Conservation (phyloP, 2,113 vertebrate genomes). For the Paramormyrops kingsleyae region DNA sequence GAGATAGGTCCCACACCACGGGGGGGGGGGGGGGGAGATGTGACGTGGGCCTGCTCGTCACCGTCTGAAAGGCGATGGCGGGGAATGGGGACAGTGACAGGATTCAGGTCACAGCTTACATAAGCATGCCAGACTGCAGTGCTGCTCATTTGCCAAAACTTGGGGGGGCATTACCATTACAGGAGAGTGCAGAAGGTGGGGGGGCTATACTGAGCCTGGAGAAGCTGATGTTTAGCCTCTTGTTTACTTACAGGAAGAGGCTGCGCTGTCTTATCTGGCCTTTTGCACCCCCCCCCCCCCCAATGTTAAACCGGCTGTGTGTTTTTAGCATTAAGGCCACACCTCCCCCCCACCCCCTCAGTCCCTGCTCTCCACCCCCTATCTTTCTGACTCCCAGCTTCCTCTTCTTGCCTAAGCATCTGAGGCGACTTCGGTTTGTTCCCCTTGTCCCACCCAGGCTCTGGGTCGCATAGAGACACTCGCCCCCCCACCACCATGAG, state of each 20-base stretch:
- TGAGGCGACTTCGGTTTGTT: not conserved
- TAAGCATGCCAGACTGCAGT: not conserved
- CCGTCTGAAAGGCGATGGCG: not conserved
- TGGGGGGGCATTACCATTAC: not conserved
- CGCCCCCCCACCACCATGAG: not conserved
- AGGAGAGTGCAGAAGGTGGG: not conserved
- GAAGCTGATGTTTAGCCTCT: not conserved
- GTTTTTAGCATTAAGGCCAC: not conserved
- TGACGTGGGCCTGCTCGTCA: not conserved
- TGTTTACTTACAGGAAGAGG: not conserved
- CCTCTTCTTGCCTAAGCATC: not conserved
- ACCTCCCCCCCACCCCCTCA: not conserved
- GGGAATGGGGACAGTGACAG: not conserved
- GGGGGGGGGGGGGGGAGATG: not conserved
- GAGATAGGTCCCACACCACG: not conserved
- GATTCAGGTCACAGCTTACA: slow-evolving; percentile 17
- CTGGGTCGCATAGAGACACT: not conserved
- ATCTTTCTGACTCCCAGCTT: not conserved
- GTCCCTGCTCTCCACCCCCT: not conserved
- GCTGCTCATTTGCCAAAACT: not conserved
- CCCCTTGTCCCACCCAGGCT: not conserved
- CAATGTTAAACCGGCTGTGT: not conserved
- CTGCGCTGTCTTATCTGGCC: not conserved
- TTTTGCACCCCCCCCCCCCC: not conserved
- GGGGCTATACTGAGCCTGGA: not conserved